Conservation (phyloP, 2,888 invertebrate genomes). For the Cheilosia urbana region DNA sequence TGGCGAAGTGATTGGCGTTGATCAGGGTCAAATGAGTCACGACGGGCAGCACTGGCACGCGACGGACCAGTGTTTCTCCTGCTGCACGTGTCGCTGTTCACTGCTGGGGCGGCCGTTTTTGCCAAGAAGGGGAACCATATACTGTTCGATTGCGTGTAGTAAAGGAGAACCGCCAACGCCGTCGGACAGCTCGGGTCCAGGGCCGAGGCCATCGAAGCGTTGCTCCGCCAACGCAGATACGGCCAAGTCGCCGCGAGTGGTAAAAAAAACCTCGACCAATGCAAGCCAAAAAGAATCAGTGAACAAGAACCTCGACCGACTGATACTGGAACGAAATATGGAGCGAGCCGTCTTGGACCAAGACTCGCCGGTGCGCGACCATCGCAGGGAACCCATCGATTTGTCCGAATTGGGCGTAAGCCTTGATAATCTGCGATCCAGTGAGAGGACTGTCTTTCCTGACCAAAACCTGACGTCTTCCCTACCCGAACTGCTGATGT, state of each 20-base stretch:
- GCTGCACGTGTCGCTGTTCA: conserved; percentile 91
- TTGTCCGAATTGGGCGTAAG: conserved; percentile 85
- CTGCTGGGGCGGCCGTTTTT: conserved; percentile 94
- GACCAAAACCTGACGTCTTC: conserved; percentile 85
- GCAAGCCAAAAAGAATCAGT: conserved; percentile 84
- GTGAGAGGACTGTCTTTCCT: conserved; percentile 83
- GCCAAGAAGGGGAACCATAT: conserved; percentile 95
- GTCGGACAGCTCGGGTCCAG: conserved; percentile 91
- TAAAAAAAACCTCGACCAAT: conserved; percentile 78
- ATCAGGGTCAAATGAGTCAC: conserved; percentile 99
- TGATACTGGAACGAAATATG: conserved; percentile 79
- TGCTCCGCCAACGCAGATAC: conserved; percentile 84
- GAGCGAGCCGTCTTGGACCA: conserved; percentile 80
- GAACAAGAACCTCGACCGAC: conserved; percentile 85
- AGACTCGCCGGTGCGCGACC: conserved; percentile 84
- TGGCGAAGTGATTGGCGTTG: conserved; percentile 97
- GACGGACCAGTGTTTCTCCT: conserved; percentile 96
- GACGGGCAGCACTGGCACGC: conserved; percentile 99
- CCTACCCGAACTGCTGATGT: conserved; percentile 85
- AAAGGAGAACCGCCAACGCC: conserved; percentile 95
- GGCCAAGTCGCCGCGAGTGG: conserved; percentile 84
- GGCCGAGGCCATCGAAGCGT: conserved; percentile 85
- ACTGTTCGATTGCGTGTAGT: conserved; percentile 97
- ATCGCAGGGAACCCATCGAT: conserved; percentile 87
- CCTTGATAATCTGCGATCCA: conserved; percentile 85